phyloP scores from a whole-genome alignment of 2,113 vertebrate species.

The Falcunculus frontatus region DNA sequence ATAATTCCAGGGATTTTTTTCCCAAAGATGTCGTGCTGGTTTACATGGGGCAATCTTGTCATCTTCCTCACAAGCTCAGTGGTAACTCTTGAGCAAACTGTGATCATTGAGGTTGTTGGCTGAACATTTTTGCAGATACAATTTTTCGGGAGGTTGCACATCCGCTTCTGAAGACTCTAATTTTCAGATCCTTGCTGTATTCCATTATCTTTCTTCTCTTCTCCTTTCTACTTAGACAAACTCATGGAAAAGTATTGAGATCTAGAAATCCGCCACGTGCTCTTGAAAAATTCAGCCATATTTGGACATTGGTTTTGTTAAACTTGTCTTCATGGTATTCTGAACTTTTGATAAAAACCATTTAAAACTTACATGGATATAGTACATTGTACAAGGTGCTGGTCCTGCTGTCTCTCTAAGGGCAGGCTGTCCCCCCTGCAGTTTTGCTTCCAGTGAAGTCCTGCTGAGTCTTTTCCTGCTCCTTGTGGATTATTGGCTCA shows the following conservation, averaged over 20 bases:
- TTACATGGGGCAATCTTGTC: background rate
- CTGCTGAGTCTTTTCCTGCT: background rate
- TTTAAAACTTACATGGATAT: background rate
- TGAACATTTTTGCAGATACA: background rate
- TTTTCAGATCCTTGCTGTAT: background rate
- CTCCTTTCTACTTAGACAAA: background rate
- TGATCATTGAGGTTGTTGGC: background rate
- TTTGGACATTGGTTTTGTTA: background rate
- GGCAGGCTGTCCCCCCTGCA: background rate
- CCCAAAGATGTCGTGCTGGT: background rate
- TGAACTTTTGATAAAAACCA: background rate
- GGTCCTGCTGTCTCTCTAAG: background rate
- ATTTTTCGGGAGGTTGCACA: background rate
- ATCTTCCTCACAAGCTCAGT: background rate
- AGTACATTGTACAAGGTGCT: background rate
- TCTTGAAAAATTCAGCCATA: background rate
- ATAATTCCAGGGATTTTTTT: background rate
- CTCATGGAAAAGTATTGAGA: background rate
- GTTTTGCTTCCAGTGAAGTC: background rate
- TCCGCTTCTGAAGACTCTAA: background rate
- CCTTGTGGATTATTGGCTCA: background rate
- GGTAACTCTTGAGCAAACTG: background rate
- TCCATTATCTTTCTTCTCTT: background rate
- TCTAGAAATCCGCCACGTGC: background rate
- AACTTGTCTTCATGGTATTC: background rate